phyloP scores from a whole-genome alignment of 1,140 invertebrate genomes.

The Papilio machaon region DNA sequence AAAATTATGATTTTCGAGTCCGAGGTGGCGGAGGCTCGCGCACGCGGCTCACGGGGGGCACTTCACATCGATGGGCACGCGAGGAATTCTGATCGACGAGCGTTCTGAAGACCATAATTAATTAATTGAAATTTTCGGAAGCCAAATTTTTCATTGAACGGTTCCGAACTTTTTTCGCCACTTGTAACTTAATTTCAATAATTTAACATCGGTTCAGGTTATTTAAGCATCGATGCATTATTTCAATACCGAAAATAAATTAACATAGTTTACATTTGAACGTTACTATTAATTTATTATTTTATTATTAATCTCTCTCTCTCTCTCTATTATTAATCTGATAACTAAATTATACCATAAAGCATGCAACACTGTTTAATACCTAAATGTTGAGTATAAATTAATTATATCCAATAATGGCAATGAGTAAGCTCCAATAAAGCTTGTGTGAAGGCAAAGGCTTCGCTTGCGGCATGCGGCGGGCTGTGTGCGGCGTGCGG shows the following conservation, averaged over 20 bases:
- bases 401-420: slow-evolving; percentile 1
- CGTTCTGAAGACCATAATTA: slow-evolving; percentile 42
- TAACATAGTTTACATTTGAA: not conserved
- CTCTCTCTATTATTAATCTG: not conserved
- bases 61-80: slow-evolving; percentile 65
- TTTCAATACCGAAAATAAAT: not conserved
- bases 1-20: slow-evolving; percentile 81
- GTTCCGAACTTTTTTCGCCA: not conserved
- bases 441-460: slow-evolving; percentile 29
- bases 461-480: slow-evolving; percentile 63
- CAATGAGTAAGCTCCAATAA: slow-evolving; percentile 27
- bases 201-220: not conserved
- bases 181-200: not conserved
- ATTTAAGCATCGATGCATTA: not conserved
- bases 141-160: slow-evolving; percentile 1
- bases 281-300: not conserved
- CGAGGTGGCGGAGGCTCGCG: slow-evolving; percentile 51
- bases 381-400: not conserved
- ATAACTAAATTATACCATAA: not conserved
- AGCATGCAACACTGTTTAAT: not conserved
- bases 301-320: too few relatives aligned
- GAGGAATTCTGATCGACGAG: slow-evolving; percentile 62
- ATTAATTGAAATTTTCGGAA: slow-evolving; percentile 46
- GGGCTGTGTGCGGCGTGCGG: slow-evolving; percentile 44
- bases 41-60: slow-evolving; percentile 61